A percentile compares a stretch with the other conserved stretches of the same genome.
phyloP scores from a whole-genome alignment of 30 jellyfish, hydroid and myxozoan species.

The Hydra vulgaris region DNA sequence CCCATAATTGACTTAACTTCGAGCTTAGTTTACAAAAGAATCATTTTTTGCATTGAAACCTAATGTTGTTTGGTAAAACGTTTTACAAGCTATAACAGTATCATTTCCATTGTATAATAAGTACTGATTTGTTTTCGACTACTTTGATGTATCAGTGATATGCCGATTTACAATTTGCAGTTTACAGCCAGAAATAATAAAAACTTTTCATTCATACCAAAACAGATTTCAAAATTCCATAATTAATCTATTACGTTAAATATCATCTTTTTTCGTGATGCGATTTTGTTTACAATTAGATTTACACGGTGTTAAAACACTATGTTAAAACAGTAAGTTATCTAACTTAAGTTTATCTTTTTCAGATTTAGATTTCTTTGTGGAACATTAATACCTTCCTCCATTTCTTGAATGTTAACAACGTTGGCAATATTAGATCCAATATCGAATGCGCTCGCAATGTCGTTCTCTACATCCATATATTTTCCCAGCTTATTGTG shows the following conservation, averaged over 20 bases:
- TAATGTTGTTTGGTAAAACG: background rate
- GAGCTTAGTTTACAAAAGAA: background rate
- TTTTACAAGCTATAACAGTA: background rate
- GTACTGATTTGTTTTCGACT: background rate
- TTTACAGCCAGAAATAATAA: too few species aligned
- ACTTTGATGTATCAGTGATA: background rate
- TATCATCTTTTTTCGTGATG: background rate
- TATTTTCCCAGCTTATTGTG: too few species aligned
- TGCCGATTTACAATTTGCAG: background rate
- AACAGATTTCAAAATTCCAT: background rate
- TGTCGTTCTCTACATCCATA: background rate
- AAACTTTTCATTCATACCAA: background rate
- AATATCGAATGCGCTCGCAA: background rate
- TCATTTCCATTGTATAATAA: background rate
- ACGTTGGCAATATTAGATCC: background rate
- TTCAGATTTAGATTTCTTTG: background rate
- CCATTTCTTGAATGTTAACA: background rate
- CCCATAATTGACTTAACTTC: background rate
- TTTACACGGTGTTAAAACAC: too few species aligned
- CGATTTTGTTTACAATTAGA: too few species aligned
- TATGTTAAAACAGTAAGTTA: background rate
- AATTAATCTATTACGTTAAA: background rate
- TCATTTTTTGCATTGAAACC: background rate
- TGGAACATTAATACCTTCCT: background rate
- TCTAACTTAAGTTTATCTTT: background rate